Percentiles rank a stretch among this genome's conserved stretches.
Conservation (phyloP, 2,113 vertebrate genomes). For the Halichoerus grypus region DNA sequence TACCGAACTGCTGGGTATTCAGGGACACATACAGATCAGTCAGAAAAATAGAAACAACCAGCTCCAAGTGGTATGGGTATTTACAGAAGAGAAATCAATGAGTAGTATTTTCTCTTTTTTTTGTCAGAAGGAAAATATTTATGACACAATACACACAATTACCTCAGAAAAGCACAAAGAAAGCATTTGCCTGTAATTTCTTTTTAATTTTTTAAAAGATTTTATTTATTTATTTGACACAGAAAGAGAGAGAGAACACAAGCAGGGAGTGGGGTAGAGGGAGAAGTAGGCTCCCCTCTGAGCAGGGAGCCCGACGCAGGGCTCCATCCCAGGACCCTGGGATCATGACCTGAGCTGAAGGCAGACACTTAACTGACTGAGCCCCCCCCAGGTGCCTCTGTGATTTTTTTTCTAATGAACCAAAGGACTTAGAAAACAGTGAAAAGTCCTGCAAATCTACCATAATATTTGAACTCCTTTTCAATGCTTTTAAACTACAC, state of each 20-base stretch:
- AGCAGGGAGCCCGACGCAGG: too few species aligned
- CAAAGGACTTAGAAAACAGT: not conserved
- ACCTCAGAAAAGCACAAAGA: not conserved
- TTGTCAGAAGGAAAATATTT: not conserved
- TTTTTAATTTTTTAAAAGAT: too few species aligned
- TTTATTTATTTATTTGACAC: too few species aligned
- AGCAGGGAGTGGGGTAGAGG: too few species aligned
- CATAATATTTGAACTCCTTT: not conserved
- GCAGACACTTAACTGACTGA: too few species aligned
- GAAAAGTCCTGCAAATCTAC: not conserved
- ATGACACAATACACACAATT: not conserved
- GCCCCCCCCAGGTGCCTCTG: too few species aligned
- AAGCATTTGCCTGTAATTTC: not conserved
- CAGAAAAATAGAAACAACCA: not conserved
- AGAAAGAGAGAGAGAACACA: too few species aligned
- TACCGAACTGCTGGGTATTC: not conserved
- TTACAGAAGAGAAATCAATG: not conserved
- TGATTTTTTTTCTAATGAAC: not conserved
- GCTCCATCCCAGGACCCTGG: too few species aligned
- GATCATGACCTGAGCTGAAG: too few species aligned
- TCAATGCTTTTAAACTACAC: not conserved
- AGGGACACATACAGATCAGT: not conserved
- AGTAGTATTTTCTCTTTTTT: not conserved
- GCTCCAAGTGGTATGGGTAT: not conserved
- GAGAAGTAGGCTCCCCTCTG: too few species aligned